Base-by-base conservation (phyloP, 2,888 invertebrate genomes). In the Lepetodrilus schrolli region DNA sequence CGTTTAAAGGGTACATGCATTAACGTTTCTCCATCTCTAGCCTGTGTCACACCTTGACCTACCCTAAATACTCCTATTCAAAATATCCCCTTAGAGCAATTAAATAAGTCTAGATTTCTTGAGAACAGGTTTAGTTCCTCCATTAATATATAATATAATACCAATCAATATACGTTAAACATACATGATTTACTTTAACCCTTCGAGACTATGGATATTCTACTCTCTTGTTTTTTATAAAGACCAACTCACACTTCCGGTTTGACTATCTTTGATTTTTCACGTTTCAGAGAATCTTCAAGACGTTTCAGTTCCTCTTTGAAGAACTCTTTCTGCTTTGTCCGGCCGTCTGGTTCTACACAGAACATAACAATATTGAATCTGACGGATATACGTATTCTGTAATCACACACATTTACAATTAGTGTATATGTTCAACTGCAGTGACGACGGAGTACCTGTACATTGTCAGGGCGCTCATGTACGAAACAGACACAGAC, bases 271-370 rank as follows among this genome's bases (percentile, higher is more conserved):
- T 84, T 86, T n/a, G 83, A 82, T 3, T 83, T 80, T 70, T 88
- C 86, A 37, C 77, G 79, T 66, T 81, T 81, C n/a, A 88, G 74
- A 68, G 84, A 81, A 8, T 80, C 79, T 65, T 86, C 82, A n/a
- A 86, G 74, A 37, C 84, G 68, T 20, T 79, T 73, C 7, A 86
- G 70, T 50, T 86, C 85, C 21, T 80, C 81, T 69, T 79, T 81
- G 77, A 87, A 87, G 75, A 84, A 88, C 66, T 88, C 86, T 66
- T 76, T 78, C 75, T 85, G 83, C 36, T 81, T 81, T 3, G 48
- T 13, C 0, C 78, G 51, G 4, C 78, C 81, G n/a, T 79, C 81
- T 17, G 77, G 70, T 0, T 58, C 58, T 58, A 58, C 58, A 58
- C 30, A 58, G 30, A 34, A 34, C 26, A 7, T 10, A n/a, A 23